Evolutionary conservation across 2,888 invertebrate genomes (phyloP), one percentile per base, ranked within the genome.

Genomic region (Ophioninae sp.): DNA sequence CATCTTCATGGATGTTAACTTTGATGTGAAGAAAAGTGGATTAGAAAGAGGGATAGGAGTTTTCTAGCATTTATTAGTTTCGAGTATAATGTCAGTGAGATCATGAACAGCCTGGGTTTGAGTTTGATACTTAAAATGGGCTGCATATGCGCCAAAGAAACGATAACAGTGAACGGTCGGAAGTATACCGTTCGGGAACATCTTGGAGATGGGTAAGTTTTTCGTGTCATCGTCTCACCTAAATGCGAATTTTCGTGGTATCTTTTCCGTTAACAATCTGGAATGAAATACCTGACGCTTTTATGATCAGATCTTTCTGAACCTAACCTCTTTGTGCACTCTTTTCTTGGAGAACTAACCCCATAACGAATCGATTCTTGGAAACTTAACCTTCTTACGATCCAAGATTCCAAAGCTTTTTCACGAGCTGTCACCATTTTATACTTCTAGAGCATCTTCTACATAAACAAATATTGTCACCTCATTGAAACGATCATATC

Each of bases 121-220:
- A 95, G 95, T 90, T 93, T 96, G 86, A 95, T 96, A 87, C 93
- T 96, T 88, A 95, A 95, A 94, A 95, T 95, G 94, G 96, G 96
- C 51, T 97, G 97, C 91, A 94, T 96, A 64, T 97, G 97, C 93
- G 94, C 95, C 51, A 95, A 95, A 89, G 96, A 97, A 93, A 94
- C 95, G 8, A 92, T 97, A 41, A 94, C 94, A 76, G 95, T 97
- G 73, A 96, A 96, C 91, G 95, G 95, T 56, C 94, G 95, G 83
- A 95, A 95, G 90, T 97, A 96, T 90, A 94, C 94, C 72, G 94
- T 97, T 9, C 93, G 94, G 77, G 96, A 96, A 89, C 94, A 95
- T 88, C 94, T 97, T 68, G 97, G 96, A 73, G 96, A 96, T 93
- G 97, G 97, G 97, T 95, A 93, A 93, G 93, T 92, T 81, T 75